Base-by-base conservation (phyloP, 2,113 vertebrate species). In the Hymenochirus boettgeri region DNA sequence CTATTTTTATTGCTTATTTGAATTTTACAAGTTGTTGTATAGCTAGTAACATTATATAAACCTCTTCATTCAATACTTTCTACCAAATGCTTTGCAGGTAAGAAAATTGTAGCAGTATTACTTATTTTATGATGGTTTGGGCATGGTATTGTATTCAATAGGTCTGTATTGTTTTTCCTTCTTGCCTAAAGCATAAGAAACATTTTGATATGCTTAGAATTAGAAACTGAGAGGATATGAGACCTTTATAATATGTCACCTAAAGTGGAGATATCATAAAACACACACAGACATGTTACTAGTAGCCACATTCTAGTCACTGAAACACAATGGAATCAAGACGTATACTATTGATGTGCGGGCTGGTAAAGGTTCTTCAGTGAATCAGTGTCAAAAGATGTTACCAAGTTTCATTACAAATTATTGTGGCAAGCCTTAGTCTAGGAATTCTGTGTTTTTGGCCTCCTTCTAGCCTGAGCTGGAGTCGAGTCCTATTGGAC, bases 381-480 rank as follows among this genome's bases (percentile, higher is more conserved):
- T 76, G 77, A 83, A 80, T 79, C 81, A 51, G 74, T 83, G 84
- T 90, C 86, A 89, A 74, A 80, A 82, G 80, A 47, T 82, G 86
- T 89, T 88, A 89, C 81, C 82, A 54, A 69, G 62, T 73, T 74
- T 72, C 74, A 74, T 80, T 76, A 77, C 80, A 84, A 81, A 86
- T 86, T 79, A 79, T 78, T 77, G 79, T 75, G 85, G 83, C 74
- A 72, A 75, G 71, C 80, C 85, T n/a, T n/a, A n/a, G n/a, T n/a
- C n/a, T n/a, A n/a, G 78, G 69, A 74, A 75, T 74, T 4, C 61
- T 77, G 88, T 84, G 84, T 1, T 74, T 51, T 65, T 29, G 63
- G 80, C 75, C 75, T 80, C 76, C 81, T 82, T 76, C 83, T 85
- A 81, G 85, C 86, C 82, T 82, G 73, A 78, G 75, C n/a, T n/a